A percentile compares a stretch with the other conserved stretches of the same genome.
Conservation (phyloP, 2,888 invertebrate species). For the Torymus aiolomorphi region DNA sequence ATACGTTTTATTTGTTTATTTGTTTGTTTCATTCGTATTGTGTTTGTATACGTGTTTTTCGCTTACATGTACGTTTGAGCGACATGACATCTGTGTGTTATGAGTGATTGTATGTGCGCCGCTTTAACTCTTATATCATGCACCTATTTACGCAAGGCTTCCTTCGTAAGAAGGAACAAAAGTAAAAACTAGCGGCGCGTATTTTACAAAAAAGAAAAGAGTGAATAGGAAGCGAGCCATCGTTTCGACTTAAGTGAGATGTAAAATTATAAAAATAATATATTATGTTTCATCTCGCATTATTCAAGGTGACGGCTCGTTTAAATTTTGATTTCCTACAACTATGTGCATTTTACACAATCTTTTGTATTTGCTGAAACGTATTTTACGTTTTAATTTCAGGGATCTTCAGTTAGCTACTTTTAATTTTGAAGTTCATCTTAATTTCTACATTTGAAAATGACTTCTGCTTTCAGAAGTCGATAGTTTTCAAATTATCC, state of each 20-base stretch:
- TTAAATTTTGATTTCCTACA: constrained; percentile 24
- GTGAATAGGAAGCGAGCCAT: constrained; percentile 60
- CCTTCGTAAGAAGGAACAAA: constrained; percentile 55
- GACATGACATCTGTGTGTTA: constrained; percentile 12
- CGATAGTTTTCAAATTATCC: neutral
- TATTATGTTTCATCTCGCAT: constrained; percentile 64
- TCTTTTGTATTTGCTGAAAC: too few relatives aligned
- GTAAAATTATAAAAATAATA: constrained; percentile 74
- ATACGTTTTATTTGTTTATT: constrained; percentile 45
- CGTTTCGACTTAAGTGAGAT: constrained; percentile 64
- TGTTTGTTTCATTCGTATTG: constrained; percentile 1
- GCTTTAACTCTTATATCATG: constrained; percentile 49
- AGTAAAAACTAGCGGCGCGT: neutral
- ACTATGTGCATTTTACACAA: neutral
- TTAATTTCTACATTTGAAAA: neutral
- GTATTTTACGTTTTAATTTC: too few relatives aligned
- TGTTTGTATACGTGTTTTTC: constrained; percentile 39
- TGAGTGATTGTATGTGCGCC: constrained; percentile 56
- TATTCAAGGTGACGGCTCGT: constrained; percentile 63
- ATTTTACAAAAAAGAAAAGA: constrained; percentile 49
- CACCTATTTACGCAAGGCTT: constrained; percentile 62
- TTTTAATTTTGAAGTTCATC: too few relatives aligned
- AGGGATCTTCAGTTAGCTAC: too few relatives aligned
- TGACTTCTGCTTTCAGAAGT: neutral
- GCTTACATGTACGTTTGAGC: constrained; percentile 50